These are phyloP conservation scores for Ceyx erithaca DNA, from an alignment of 2,797 vertebrate genomes.

Conservation along the genomic window DNA sequence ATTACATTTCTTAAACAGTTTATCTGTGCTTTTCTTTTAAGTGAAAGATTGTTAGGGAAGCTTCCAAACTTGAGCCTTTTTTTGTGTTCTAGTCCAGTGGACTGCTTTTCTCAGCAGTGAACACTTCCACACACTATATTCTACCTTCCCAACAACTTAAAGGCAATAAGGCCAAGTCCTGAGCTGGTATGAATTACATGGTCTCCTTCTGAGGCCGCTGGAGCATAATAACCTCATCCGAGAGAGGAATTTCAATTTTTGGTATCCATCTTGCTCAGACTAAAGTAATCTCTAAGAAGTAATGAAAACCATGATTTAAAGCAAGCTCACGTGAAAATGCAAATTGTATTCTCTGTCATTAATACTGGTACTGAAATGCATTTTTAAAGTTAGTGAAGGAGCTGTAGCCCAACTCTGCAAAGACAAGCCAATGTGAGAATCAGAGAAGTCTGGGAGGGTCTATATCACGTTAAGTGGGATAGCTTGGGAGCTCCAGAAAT, in stretches of 20 bases:
- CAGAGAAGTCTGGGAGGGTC: rapidly evolving
- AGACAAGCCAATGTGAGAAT: not conserved
- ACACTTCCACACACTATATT: not conserved
- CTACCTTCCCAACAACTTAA: not conserved
- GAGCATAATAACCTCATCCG: not conserved
- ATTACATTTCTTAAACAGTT: not conserved
- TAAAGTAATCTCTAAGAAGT: not conserved
- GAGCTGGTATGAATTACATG: not conserved
- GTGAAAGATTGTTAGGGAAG: not conserved
- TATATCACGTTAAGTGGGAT: not conserved
- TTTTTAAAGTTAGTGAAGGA: not conserved
- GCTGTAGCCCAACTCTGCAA: not conserved
- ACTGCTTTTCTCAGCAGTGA: not conserved
- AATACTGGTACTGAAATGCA: not conserved
- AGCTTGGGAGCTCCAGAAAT: not conserved
- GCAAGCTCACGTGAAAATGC: not conserved
- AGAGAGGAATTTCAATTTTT: not conserved
- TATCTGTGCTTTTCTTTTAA: not conserved
- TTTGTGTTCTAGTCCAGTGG: not conserved
- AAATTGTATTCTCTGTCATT: not conserved
- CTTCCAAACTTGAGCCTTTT: not conserved
- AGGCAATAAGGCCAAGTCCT: not conserved
- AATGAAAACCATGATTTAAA: not conserved
- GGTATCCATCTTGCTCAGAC: not conserved
- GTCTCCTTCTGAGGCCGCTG: not conserved